Conservation (phyloP, 2,888 invertebrate genomes). For the Cacoxenus indagator region DNA sequence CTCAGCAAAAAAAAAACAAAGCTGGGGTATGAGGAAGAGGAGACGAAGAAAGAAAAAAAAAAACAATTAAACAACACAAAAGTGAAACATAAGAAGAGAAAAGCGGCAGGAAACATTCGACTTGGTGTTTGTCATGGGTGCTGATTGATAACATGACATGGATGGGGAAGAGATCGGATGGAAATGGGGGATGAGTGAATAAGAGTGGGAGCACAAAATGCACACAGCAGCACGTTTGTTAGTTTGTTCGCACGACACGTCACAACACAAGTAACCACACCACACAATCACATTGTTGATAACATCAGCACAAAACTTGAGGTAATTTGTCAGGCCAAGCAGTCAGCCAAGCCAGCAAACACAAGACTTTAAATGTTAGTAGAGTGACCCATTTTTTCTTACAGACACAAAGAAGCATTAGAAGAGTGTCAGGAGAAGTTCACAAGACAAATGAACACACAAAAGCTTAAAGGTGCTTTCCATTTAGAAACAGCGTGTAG, state of each 20-base stretch:
- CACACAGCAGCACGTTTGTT: not conserved
- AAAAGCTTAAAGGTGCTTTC: not conserved
- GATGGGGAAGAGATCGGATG: too few species aligned
- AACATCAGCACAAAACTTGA: not conserved
- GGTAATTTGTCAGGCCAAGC: conserved; percentile 1
- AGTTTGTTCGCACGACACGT: not conserved
- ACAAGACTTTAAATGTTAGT: not conserved
- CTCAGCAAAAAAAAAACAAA: not conserved
- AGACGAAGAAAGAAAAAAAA: not conserved
- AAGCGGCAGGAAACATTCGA: conserved; percentile 15
- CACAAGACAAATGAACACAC: not conserved
- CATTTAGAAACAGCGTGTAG: too few species aligned
- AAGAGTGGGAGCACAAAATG: too few species aligned
- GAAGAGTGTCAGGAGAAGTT: not conserved
- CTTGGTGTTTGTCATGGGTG: not conserved
- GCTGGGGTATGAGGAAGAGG: not conserved
- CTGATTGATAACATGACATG: too few species aligned
- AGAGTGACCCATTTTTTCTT: not conserved
- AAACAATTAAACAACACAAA: conserved; percentile 15
- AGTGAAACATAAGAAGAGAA: not conserved
- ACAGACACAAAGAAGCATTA: not conserved
- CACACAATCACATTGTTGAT: not conserved
- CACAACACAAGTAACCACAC: not conserved
- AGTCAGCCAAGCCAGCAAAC: not conserved
- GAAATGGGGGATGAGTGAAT: too few species aligned